Evolutionary conservation across 2,888 invertebrate genomes (phyloP).

Genomic region (Aleiodes leptofemur): DNA sequence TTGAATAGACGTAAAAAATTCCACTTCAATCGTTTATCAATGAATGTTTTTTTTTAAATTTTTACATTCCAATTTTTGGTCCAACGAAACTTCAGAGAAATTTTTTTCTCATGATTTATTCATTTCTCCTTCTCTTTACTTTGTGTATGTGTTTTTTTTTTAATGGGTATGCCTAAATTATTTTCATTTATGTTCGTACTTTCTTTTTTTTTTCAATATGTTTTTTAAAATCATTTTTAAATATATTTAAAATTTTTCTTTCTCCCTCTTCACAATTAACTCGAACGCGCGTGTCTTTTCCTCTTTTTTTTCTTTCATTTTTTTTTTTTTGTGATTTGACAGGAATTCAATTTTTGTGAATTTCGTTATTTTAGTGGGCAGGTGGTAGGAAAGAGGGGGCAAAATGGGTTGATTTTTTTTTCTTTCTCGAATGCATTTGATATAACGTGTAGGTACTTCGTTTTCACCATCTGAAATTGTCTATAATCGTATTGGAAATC

Average conservation of each 20-base stretch:
- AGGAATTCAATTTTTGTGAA: slow-evolving; percentile 24
- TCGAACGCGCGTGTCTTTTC: slow-evolving; percentile 48
- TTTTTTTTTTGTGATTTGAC: too few species aligned
- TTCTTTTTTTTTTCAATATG: slow-evolving; percentile 41
- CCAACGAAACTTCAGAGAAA: slow-evolving; percentile 61
- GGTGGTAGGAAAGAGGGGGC: slow-evolving; percentile 1
- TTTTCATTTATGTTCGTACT: slow-evolving; percentile 45
- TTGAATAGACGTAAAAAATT: slow-evolving; percentile 53
- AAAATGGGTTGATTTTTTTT: neutral
- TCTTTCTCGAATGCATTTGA: slow-evolving; percentile 45
- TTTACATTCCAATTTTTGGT: slow-evolving; percentile 61
- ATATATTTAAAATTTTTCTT: slow-evolving; percentile 38
- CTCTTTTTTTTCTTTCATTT: slow-evolving; percentile 35
- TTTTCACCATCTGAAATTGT: slow-evolving; percentile 43
- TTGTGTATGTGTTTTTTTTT: neutral
- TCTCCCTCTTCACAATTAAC: slow-evolving; percentile 48
- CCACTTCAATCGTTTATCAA: slow-evolving; percentile 44
- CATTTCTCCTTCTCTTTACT: slow-evolving; percentile 38
- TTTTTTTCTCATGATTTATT: slow-evolving; percentile 40
- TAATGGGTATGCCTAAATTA: slow-evolving; percentile 29
- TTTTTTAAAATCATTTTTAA: slow-evolving; percentile 38
- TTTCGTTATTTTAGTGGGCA: neutral
- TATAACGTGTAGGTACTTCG: slow-evolving; percentile 56
- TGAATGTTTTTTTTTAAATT: slow-evolving; percentile 36
- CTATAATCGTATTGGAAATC: slow-evolving; percentile 49